phyloP scores from a whole-genome alignment of 2,888 invertebrate species.

The Andrena dorsata region DNA sequence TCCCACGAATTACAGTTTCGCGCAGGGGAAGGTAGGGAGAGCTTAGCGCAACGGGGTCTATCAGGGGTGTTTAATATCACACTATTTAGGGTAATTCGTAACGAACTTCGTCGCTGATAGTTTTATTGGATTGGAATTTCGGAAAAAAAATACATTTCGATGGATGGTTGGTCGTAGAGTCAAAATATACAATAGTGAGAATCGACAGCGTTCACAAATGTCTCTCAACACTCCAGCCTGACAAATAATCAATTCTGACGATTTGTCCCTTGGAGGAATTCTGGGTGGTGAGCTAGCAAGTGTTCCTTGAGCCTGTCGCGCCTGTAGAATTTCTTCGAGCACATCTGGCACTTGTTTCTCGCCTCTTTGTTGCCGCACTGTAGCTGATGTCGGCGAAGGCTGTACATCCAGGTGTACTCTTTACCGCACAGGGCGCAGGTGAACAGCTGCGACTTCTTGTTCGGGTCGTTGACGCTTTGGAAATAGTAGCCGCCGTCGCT shows the following conservation, averaged over 20 bases:
- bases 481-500: conserved; percentile 55
- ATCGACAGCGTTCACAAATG: too few relatives aligned
- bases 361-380: conserved; percentile 88
- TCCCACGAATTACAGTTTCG: background rate
- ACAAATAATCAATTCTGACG: background rate
- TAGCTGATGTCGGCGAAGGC: conserved; percentile 79
- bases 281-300: conserved; percentile 43
- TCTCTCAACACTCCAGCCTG: background rate
- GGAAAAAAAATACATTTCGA: conserved; percentile 41
- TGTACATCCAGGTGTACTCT: conserved; percentile 88
- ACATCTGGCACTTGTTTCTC: conserved; percentile 93
- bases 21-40: background rate
- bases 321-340: conserved; percentile 82
- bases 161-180: background rate
- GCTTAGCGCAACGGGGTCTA: background rate
- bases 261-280: conserved; percentile 18
- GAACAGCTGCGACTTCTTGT: conserved; percentile 77
- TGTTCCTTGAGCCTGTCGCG: conserved; percentile 73
- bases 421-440: conserved; percentile 88
- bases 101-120: background rate
- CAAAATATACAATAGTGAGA: background rate
- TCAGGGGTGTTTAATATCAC: background rate
- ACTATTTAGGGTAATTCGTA: background rate
- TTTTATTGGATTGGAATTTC: conserved; percentile 23
- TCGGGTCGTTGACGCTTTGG: conserved; percentile 33